A percentile compares a stretch with the other conserved stretches of the same genome.
Evolutionary conservation across 2,113 vertebrate genomes (phyloP).

Genomic region (Tauraco erythrolophus): DNA sequence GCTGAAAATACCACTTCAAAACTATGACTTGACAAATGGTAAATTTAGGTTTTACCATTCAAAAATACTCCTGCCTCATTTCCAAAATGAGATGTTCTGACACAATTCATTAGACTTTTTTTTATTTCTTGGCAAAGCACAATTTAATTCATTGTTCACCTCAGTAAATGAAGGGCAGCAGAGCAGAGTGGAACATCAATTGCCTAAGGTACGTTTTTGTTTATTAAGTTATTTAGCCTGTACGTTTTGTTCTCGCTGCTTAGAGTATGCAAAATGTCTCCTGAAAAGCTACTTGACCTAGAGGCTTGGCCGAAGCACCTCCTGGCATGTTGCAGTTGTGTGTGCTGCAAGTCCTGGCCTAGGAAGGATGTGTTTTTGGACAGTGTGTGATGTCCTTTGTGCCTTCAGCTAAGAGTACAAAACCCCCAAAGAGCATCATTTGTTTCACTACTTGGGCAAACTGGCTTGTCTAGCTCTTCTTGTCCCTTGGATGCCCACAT

Average conservation of each 20-base stretch:
- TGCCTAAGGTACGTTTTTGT: constrained; percentile 20
- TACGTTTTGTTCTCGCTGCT: constrained; percentile 26
- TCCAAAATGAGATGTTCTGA: not conserved
- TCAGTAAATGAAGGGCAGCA: constrained; percentile 12
- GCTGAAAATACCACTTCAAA: not conserved
- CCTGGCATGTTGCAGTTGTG: not conserved
- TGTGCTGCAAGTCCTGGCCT: not conserved
- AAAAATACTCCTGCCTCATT: not conserved
- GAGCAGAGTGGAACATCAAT: not conserved
- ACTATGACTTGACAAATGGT: not conserved
- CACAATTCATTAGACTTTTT: not conserved
- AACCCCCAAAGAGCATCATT: not conserved
- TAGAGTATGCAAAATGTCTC: not conserved
- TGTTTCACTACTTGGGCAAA: not conserved
- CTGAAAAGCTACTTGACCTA: not conserved
- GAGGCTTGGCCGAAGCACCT: not conserved
- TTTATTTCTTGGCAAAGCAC: not conserved
- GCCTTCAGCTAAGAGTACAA: not conserved
- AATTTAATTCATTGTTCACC: constrained; percentile 27
- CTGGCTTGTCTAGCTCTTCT: not conserved
- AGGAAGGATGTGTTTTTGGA: not conserved
- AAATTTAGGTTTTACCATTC: not conserved
- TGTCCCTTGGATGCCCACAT: not conserved
- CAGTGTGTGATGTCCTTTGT: not conserved
- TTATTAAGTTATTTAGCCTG: constrained; percentile 2